Conservation (phyloP, 2,113 vertebrate genomes). For the Crotophaga sulcirostris region DNA sequence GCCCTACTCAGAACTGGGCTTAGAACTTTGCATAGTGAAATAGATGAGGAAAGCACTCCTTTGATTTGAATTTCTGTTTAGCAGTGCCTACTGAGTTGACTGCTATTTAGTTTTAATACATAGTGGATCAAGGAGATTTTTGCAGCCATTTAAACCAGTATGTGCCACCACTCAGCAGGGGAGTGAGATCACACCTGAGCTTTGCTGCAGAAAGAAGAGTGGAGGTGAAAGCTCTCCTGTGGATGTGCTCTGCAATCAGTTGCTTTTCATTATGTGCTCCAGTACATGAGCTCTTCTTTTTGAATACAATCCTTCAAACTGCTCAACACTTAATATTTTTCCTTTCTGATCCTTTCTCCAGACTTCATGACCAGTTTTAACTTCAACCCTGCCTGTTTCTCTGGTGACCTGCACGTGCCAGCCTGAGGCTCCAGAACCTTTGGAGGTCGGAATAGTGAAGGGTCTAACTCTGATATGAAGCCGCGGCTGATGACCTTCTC, state of each 20-base stretch:
- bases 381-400: background rate
- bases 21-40: background rate
- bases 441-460: background rate
- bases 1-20: background rate
- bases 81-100: background rate
- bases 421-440: background rate
- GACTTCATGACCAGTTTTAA: background rate
- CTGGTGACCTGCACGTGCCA: background rate
- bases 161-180: background rate
- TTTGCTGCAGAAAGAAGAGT: background rate
- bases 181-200: background rate
- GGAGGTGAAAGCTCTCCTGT: background rate
- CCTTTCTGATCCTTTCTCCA: background rate
- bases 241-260: background rate
- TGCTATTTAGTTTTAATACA: background rate
- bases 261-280: background rate
- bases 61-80: background rate
- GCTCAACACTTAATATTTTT: background rate
- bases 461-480: background rate
- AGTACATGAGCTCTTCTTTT: background rate
- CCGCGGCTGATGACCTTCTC: background rate
- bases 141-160: background rate
- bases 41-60: background rate
- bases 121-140: background rate
- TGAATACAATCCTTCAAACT: background rate